A percentile compares a stretch with the other conserved stretches of the same genome.
Evolutionary conservation across 2,888 invertebrate genomes (phyloP).

Genomic region (Torymus texanus): DNA sequence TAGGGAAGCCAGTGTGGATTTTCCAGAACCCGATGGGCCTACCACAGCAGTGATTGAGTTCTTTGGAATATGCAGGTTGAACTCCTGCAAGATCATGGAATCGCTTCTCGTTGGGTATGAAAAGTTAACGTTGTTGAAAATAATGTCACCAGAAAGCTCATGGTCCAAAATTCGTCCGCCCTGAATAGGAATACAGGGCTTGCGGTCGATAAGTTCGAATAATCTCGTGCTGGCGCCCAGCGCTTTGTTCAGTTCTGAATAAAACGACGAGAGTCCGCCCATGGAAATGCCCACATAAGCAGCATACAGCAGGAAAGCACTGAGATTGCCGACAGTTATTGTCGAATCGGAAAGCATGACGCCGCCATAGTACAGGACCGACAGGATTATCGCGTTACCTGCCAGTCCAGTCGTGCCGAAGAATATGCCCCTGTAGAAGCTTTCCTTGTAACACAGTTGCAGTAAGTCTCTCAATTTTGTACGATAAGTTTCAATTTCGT

Average conservation of each 20-base stretch:
- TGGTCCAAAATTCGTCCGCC: conserved; percentile 74
- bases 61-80: conserved; percentile 82
- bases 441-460: conserved; percentile 89
- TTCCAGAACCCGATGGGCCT: conserved; percentile 95
- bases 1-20: conserved; percentile 92
- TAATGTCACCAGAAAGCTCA: conserved; percentile 81
- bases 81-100: conserved; percentile 79
- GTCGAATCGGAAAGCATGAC: conserved; percentile 88
- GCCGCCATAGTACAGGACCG: conserved; percentile 95
- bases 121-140: conserved; percentile 85
- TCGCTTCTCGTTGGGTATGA: conserved; percentile 83
- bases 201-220: conserved; percentile 91
- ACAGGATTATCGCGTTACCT: conserved; percentile 92
- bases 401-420: conserved; percentile 93
- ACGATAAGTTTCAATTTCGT: conserved; percentile 84
- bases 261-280: conserved; percentile 93
- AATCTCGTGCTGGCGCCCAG: conserved; percentile 92
- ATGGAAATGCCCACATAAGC: conserved; percentile 94
- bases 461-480: conserved; percentile 84
- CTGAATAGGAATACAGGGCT: conserved; percentile 84
- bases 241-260: conserved; percentile 94
- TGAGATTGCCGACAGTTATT: conserved; percentile 90
- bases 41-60: conserved; percentile 87
- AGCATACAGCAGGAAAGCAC: conserved; percentile 95
- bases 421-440: conserved; percentile 90